Evolutionary conservation across 2,888 invertebrate genomes (phyloP).

Genomic region (Siphlonurus alternatus): DNA sequence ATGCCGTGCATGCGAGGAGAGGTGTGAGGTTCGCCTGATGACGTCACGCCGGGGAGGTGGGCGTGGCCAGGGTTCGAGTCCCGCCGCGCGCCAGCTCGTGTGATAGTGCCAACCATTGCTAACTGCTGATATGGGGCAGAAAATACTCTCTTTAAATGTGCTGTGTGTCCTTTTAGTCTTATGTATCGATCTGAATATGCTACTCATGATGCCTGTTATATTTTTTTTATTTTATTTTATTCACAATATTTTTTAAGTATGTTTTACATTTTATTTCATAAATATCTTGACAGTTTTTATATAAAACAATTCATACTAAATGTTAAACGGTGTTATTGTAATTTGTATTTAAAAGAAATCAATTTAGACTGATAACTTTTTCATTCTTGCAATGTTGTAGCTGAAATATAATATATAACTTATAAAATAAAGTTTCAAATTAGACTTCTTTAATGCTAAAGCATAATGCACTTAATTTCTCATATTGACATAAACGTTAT

Average conservation of each 20-base stretch:
- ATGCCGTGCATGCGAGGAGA: slow-evolving; percentile 29
- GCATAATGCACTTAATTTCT: no score
- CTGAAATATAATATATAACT: no score
- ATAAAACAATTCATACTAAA: background rate
- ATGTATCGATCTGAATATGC: background rate
- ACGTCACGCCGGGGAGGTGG: background rate
- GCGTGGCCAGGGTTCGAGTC: no score
- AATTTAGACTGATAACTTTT: no score
- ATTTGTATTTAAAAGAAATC: no score
- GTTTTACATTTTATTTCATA: background rate
- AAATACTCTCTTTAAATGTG: background rate
- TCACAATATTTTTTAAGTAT: background rate
- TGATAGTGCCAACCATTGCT: background rate
- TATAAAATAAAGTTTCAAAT: no score
- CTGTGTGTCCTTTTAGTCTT: background rate
- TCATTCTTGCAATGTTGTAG: no score
- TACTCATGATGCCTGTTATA: background rate
- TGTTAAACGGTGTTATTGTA: no score
- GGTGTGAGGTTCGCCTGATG: slow-evolving; percentile 12
- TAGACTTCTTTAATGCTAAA: no score
- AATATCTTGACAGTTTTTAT: background rate
- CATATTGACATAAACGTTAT: no score
- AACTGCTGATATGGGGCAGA: background rate
- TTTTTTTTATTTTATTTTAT: background rate
- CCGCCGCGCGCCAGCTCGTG: no score